Base-by-base conservation (phyloP, 2,888 invertebrate species). In the Andricus quercusramuli region DNA sequence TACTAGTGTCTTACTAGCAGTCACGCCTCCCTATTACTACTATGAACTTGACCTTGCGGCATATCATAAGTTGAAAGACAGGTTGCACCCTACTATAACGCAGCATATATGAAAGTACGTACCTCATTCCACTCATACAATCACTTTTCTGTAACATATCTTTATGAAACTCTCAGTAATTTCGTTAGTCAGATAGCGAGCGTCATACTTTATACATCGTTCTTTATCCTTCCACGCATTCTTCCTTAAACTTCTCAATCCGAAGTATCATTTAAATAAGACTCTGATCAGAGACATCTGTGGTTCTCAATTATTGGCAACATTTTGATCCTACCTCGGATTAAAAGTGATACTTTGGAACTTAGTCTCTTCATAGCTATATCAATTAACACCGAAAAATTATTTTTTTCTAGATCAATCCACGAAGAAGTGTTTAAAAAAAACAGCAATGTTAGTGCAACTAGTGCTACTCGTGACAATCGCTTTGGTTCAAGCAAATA, bases 401-500 rank as follows among this genome's bases (percentile, higher is more conserved):
- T 47, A 47, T 56, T 1, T 8, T 51, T 51, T 3, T 56, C 56
- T n/a, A 56, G 11, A 56, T 3, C 9, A 56, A 56, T n/a, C n/a
- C 11, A n/a, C 11, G 11, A n/a, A n/a, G 62, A 25, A 62, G 25
- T 62, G 59, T 15, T 25, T 15, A 22, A 62, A 25, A 22, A 62
- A 2, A 65, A 65, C 25, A 25, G 22, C 8, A 56, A 56, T 70
- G 67, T 77, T 86, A 70, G n/a, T 79, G 67, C 17, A 84, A 13
- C n/a, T 85, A 17, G 64, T 86, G 8, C 78, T 83, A 41, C 65
- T 85, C 9, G 17, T 85, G 51, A 76, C 83, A 20, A 77, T 79
- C 17, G 79, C 84, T 2, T 65, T 84, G 32, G 83, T 80, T 4
- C 47, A 67, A 22, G 85, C 85, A 32, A 88, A 91, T 79, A 91